phyloP scores from a whole-genome alignment of 2,888 invertebrate species.

The Drosophila subsilvestris region DNA sequence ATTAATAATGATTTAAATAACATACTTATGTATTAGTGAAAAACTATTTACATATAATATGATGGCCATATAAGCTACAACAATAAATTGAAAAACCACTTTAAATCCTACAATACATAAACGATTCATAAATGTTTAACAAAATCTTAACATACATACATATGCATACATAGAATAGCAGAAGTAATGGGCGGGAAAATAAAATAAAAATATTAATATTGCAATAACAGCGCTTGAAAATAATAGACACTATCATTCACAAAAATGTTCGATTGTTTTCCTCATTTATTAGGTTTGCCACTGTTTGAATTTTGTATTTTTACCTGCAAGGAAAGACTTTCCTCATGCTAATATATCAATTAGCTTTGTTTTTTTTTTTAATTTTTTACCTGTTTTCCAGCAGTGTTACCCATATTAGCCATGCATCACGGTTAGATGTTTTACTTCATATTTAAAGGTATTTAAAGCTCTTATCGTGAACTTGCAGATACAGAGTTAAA shows the following conservation, averaged over 20 bases:
- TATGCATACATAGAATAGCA: conserved; percentile 64
- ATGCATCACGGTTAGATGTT: background rate
- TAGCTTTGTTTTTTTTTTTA: conserved; percentile 2
- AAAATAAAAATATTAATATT: conserved; percentile 48
- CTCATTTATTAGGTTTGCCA: conserved; percentile 16
- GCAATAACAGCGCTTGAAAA: conserved; percentile 43
- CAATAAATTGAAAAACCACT: conserved; percentile 79
- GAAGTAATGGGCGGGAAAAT: conserved; percentile 63
- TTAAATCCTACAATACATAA: conserved; percentile 69
- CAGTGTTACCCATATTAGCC: background rate
- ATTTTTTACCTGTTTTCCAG: background rate
- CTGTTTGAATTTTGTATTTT: background rate
- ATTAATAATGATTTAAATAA: conserved; percentile 76
- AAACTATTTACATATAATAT: conserved; percentile 77
- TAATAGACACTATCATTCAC: conserved; percentile 20
- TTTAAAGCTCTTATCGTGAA: background rate
- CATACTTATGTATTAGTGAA: conserved; percentile 71
- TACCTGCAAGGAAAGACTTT: background rate
- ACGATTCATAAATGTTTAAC: conserved; percentile 75
- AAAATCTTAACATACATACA: conserved; percentile 68
- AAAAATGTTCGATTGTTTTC: conserved; percentile 19
- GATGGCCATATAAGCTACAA: conserved; percentile 83
- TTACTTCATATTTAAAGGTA: background rate
- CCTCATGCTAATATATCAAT: background rate
- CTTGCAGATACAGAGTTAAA: background rate